These are phyloP conservation scores for Hypsopygia costalis DNA, from an alignment of 2,888 invertebrate species.

Conservation along the genomic window DNA sequence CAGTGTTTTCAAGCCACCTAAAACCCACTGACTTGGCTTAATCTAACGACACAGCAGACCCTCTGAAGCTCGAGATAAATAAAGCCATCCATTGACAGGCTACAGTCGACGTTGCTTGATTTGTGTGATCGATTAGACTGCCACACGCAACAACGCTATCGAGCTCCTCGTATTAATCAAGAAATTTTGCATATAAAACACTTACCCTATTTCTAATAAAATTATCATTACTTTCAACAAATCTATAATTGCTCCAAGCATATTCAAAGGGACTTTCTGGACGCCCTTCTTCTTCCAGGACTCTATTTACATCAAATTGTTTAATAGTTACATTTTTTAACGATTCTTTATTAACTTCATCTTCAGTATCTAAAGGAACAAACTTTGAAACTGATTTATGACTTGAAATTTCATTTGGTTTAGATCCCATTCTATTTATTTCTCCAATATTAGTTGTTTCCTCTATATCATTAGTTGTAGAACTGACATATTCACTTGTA, in stretches of 20 bases:
- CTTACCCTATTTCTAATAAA: slow-evolving; percentile 40
- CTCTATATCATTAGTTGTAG: slow-evolving; percentile 12
- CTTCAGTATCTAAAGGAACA: not conserved
- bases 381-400: not conserved
- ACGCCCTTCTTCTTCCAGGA: too few species aligned
- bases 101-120: too few species aligned
- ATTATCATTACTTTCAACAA: slow-evolving; percentile 20
- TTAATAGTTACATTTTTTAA: not conserved
- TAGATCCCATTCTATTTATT: not conserved
- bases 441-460: slow-evolving; percentile 23
- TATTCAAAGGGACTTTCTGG: not conserved
- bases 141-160: too few species aligned
- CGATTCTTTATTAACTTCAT: not conserved
- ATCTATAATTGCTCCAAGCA: not conserved
- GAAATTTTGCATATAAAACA: too few species aligned
- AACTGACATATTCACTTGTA: too few species aligned
- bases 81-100: too few species aligned
- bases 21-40: too few species aligned
- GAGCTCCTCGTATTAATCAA: too few species aligned
- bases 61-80: too few species aligned
- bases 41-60: too few species aligned
- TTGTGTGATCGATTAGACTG: too few species aligned
- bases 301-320: slow-evolving; percentile 8
- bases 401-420: not conserved
- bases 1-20: too few species aligned